phyloP scores from a whole-genome alignment of 2,888 invertebrate species.

The Diogma glabrata region DNA sequence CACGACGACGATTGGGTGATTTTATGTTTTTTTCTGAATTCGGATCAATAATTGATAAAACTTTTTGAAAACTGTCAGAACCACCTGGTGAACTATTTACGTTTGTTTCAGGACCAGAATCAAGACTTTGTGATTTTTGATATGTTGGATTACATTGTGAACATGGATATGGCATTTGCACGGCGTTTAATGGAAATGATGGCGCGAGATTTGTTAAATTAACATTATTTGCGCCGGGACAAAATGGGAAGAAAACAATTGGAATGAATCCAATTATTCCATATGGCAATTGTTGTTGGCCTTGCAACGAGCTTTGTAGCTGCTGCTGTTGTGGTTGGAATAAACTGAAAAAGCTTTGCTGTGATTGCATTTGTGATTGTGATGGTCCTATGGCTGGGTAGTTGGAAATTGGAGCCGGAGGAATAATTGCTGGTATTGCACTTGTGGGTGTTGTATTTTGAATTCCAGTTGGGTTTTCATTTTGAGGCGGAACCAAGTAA shows the following conservation, averaged over 20 bases:
- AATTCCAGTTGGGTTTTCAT: background rate
- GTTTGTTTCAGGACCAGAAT: constrained; percentile 12
- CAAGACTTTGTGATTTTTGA: constrained; percentile 9
- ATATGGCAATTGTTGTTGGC: constrained; percentile 36
- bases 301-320: constrained; percentile 31
- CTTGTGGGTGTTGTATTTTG: constrained; percentile 22
- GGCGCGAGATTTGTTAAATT: constrained; percentile 37
- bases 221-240: constrained; percentile 34
- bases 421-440: constrained; percentile 20
- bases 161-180: constrained; percentile 50
- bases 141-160: constrained; percentile 40
- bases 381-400: constrained; percentile 17
- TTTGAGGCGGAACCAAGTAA: constrained; percentile 45
- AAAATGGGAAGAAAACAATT: constrained; percentile 57
- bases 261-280: constrained; percentile 59
- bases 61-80: constrained; percentile 23
- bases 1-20: constrained; percentile 23
- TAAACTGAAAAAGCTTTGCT: too few species aligned
- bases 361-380: background rate
- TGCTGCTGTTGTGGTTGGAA: constrained; percentile 26
- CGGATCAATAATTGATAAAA: constrained; percentile 22
- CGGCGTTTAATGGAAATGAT: constrained; percentile 45
- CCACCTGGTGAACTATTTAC: constrained; percentile 8
- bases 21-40: constrained; percentile 18
- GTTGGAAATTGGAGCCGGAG: constrained; percentile 24